These are phyloP conservation scores for Caenorhabditis drosophilae DNA, from an alignment of 2,888 invertebrate genomes.

Conservation along the genomic window DNA sequence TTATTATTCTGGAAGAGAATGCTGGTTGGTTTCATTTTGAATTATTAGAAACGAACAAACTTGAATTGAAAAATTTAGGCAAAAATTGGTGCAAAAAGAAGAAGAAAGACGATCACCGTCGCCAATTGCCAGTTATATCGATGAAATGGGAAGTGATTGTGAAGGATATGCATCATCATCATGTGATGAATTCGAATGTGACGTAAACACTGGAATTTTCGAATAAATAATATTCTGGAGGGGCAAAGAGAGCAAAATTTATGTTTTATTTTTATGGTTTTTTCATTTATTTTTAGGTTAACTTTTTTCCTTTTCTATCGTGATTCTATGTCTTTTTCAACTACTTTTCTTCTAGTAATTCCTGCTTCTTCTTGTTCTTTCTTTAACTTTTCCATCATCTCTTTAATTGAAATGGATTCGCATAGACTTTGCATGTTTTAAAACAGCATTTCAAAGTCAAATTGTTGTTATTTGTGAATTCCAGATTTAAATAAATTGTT, in stretches of 20 bases:
- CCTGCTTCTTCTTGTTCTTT: no score
- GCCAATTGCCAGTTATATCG: slow-evolving; percentile 14
- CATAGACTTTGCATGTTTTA: no score
- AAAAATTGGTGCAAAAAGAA: slow-evolving; percentile 25
- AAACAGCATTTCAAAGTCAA: no score
- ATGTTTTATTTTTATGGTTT: background rate
- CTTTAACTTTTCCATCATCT: background rate
- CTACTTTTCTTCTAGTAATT: background rate
- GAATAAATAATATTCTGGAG: background rate
- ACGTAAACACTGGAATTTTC: background rate
- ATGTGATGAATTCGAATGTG: slow-evolving; percentile 6
- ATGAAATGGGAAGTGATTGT: slow-evolving; percentile 31
- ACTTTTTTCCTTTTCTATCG: background rate
- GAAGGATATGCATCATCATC: slow-evolving; percentile 27
- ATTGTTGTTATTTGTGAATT: background rate
- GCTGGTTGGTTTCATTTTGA: slow-evolving; percentile 50
- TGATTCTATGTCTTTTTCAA: background rate
- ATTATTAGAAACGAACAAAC: background rate
- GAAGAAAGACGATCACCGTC: slow-evolving; percentile 33
- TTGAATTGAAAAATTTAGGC: slow-evolving; percentile 6
- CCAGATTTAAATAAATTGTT: background rate
- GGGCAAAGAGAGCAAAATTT: background rate
- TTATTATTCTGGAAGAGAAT: slow-evolving; percentile 51
- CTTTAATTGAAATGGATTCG: background rate
- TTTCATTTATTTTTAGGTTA: background rate